phyloP scores from a whole-genome alignment of 2,113 vertebrate genomes.

The Pyxicephalus adspersus region DNA sequence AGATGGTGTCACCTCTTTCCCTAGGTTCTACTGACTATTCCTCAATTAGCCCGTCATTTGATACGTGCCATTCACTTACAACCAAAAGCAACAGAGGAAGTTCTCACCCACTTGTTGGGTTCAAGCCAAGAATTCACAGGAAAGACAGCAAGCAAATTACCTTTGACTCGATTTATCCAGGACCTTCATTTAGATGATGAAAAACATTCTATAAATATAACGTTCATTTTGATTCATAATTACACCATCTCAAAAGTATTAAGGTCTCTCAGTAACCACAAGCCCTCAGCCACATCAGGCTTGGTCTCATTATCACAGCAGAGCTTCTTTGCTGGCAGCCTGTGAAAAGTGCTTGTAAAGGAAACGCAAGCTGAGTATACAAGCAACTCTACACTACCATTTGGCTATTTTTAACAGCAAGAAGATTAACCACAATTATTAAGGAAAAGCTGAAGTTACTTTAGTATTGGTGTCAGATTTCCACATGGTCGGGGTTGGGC shows the following conservation, averaged over 20 bases:
- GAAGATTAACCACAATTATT: constrained; percentile 52
- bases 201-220: constrained; percentile 52
- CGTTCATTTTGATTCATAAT: constrained; percentile 49
- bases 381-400: constrained; percentile 6
- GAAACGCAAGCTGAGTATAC: constrained; percentile 33
- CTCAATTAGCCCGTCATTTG: background rate
- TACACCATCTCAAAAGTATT: constrained; percentile 42
- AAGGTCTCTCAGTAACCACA: constrained; percentile 35
- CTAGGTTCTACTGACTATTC: too few relatives aligned
- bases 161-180: constrained; percentile 42
- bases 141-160: constrained; percentile 30
- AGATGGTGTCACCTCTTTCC: too few relatives aligned
- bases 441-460: constrained; percentile 37
- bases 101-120: constrained; percentile 6
- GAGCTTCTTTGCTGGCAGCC: constrained; percentile 23
- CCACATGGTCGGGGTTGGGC: background rate
- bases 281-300: constrained; percentile 34
- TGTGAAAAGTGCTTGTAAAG: constrained; percentile 31
- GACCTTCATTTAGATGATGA: constrained; percentile 49
- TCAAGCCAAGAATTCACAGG: background rate
- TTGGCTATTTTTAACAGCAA: constrained; percentile 36
- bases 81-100: background rate
- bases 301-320: constrained; percentile 36
- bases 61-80: constrained; percentile 7
- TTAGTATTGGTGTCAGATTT: constrained; percentile 16